Percentiles rank a stretch among this genome's conserved stretches.
Evolutionary conservation across 2,888 invertebrate species (phyloP).

Genomic region (Rhogogaster chlorosoma): DNA sequence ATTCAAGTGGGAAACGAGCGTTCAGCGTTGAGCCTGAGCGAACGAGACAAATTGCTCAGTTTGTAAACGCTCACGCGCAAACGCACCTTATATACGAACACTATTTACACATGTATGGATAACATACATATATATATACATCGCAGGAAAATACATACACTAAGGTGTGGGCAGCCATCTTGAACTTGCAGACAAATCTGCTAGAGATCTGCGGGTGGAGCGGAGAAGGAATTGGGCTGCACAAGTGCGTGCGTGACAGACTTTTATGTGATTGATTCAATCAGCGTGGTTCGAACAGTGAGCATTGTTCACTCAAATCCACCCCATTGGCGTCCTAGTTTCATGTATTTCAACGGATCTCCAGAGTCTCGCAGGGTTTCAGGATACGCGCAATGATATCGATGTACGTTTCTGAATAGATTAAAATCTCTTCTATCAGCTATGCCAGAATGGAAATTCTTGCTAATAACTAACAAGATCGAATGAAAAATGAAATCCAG

Average conservation of each 20-base stretch:
- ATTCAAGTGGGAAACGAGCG: conserved; percentile 37
- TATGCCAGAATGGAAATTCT: background rate
- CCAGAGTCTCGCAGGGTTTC: background rate
- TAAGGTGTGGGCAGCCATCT: conserved; percentile 39
- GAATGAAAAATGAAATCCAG: background rate
- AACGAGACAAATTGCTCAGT: conserved; percentile 50
- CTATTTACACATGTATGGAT: background rate
- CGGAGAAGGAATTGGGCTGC: conserved; percentile 35
- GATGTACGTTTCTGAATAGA: background rate
- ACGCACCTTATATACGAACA: background rate
- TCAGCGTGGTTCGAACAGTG: conserved; percentile 43
- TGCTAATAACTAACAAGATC: background rate
- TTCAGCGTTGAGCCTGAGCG: background rate
- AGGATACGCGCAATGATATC: background rate
- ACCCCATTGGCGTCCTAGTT: conserved; percentile 30
- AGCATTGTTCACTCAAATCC: conserved; percentile 52
- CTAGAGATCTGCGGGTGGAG: background rate
- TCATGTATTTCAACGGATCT: background rate
- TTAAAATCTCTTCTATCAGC: background rate
- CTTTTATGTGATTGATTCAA: conserved; percentile 54
- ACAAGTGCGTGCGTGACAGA: conserved; percentile 45
- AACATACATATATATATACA: background rate
- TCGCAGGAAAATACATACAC: background rate
- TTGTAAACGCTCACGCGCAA: conserved; percentile 24
- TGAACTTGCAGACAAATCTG: conserved; percentile 46